Evolutionary conservation across 92 coral and sea anemone species (phyloP), one percentile per base, ranked within the genome.

Genomic region (Isaurus tuberculatus): DNA sequence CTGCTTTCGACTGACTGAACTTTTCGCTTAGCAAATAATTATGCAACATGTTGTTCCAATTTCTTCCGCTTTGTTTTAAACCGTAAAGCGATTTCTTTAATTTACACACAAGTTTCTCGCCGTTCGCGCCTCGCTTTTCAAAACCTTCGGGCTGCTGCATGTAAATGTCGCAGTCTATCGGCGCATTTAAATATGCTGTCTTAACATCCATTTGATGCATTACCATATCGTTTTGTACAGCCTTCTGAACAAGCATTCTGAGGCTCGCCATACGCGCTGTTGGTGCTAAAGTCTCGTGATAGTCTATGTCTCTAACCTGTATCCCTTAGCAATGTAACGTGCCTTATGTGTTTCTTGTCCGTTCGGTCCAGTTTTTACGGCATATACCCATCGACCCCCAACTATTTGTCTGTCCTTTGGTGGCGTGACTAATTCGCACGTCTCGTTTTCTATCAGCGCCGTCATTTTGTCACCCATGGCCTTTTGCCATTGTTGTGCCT

Each of bases 401-500:
- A 88, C 91, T 84, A 88, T 78, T 84, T 88, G 88, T 44, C 91
- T 75, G 73, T 53, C 88, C 58, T 79, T 68, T 37, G 83, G 89
- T 79, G 88, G 89, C 30, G 89, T 81, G 42, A 84, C 91, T 75
- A 88, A 49, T 14, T 88, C 91, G 63, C 31, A 88, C 77, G 88
- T 88, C 57, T 75, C 88, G 72, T 88, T 84, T 65, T 88, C 88
- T 30, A 17, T 29, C 33, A 88, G 63, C 26, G 88, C 91, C 84
- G 87, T 73, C 29, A 88, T 75, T 46, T 84, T 85, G 43, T 84
- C 88, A 33, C 69, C 40, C 88, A 88, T 88, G 91, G 88, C 91
- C 81, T 84, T 79, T 88, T 75, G 88, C 91, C 88, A 84, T 27
- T 81, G 85, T n/a, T 33, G 55, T 49, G 89, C 83, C 75, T 85